Percentiles rank a stretch among this genome's conserved stretches.
Evolutionary conservation across 2,113 vertebrate species (phyloP).

Genomic region (Hoplias malabaricus): DNA sequence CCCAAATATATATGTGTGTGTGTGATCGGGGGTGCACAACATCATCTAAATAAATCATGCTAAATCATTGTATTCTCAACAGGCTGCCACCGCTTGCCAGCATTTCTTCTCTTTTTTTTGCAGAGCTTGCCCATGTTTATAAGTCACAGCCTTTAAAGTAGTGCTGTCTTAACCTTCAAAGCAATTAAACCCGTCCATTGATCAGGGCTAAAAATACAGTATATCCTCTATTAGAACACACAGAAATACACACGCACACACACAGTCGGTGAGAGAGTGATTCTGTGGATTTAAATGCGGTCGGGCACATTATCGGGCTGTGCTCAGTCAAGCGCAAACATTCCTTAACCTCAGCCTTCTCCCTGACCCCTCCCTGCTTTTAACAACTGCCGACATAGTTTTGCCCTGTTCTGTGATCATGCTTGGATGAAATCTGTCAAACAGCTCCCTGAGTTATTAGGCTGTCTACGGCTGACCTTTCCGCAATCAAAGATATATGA

Average conservation of each 20-base stretch:
- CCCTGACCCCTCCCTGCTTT: conserved; percentile 96
- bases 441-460: conserved; percentile 99
- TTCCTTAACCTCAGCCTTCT: conserved; percentile 99
- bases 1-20: conserved; percentile 73
- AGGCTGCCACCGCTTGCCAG: conserved; percentile 57
- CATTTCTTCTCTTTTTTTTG: conserved; percentile 50
- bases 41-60: conserved; percentile 70
- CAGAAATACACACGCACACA: conserved; percentile 4
- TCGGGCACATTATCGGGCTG: conserved; percentile 96
- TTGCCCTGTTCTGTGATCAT: conserved; percentile 99
- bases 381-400: conserved; percentile 99
- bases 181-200: conserved; percentile 47
- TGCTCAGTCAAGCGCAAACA: conserved; percentile 98
- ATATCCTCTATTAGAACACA: conserved; percentile 38
- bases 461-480: conserved; percentile 99
- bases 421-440: conserved; percentile 99
- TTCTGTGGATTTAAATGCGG: conserved; percentile 94
- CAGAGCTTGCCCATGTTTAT: conserved; percentile 65
- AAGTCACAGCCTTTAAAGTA: conserved; percentile 75
- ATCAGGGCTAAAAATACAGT: conserved; percentile 59
- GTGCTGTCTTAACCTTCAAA: conserved; percentile 46
- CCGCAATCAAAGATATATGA: conserved; percentile 99
- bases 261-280: conserved; percentile 50
- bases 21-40: conserved; percentile 59
- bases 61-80: conserved; percentile 69